phyloP scores from a whole-genome alignment of 2,797 vertebrate genomes.

The Sphenopsis melanotis region DNA sequence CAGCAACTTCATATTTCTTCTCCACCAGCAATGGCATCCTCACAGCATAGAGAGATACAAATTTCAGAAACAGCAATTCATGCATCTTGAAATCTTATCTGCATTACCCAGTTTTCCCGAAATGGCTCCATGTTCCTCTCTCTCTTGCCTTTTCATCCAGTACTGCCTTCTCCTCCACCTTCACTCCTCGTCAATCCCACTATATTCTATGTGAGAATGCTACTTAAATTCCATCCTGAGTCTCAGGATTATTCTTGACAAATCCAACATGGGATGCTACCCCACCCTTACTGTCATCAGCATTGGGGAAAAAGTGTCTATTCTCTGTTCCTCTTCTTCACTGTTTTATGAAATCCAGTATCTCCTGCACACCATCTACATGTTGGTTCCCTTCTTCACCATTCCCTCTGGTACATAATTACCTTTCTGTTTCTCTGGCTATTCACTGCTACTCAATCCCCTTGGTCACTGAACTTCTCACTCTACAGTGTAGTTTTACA shows the following conservation, averaged over 20 bases:
- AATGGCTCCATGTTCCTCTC: not conserved
- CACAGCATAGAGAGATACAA: not conserved
- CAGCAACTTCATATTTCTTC: not conserved
- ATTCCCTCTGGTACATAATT: rapidly evolving
- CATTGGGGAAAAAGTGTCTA: not conserved
- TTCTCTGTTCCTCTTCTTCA: not conserved
- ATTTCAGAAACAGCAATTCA: not conserved
- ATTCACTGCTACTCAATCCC: not conserved
- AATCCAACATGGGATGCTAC: not conserved
- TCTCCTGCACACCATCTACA: not conserved
- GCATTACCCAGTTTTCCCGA: not conserved
- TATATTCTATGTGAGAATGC: not conserved
- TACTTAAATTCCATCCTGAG: not conserved
- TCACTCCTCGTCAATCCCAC: not conserved
- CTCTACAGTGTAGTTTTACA: not conserved
- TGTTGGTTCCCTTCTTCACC: not conserved
- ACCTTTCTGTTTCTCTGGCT: not conserved
- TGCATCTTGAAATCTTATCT: not conserved
- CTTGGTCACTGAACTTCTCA: not conserved
- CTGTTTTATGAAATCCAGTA: not conserved
- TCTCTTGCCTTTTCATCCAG: not conserved
- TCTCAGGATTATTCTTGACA: not conserved
- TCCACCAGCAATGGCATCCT: not conserved
- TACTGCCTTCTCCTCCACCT: not conserved
- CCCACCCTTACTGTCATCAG: not conserved